Evolutionary conservation across 2,113 vertebrate species (phyloP), one percentile per base, ranked within the genome.

Genomic region (Psephotus haematonotus): DNA sequence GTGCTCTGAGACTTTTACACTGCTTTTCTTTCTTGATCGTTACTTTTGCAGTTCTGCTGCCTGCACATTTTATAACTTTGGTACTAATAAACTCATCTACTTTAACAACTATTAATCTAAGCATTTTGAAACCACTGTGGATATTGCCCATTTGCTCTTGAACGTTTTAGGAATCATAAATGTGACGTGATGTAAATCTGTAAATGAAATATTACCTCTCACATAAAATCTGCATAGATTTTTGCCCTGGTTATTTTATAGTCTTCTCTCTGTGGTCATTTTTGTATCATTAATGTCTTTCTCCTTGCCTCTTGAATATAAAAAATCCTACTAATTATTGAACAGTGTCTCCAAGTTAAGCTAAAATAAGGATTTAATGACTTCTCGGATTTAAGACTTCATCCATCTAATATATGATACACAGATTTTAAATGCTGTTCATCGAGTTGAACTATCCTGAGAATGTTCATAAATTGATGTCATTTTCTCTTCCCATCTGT

Each of bases 321-420:
- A 96, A 95, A 91, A 90, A 86, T 12, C 68, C 62, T 28, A 82
- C 84, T 96, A 91, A 90, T 94, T 91, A 80, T 80, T 88, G 71
- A 94, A 53, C 76, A 75, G n/a, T 80, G 41, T 92, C 65, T 84
- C 24, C 27, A 74, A 90, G 39, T 88, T 64, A 89, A 92, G 77
- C 59, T 71, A 95, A 95, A 93, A 88, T 83, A 85, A 90, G 62
- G 80, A 63, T 47, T 90, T 95, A 93, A 95, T 90, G 84, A 71
- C 59, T 96, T 88, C 65, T 93, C 65, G 71, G 43, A 87, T 60
- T 82, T 74, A 76, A 79, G 62, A n/a, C 78, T 84, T 95, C 74
- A 91, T 82, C 70, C 5, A 0, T 68, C 59, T 67, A 27, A 17
- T 83, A 88, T 86, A 95, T 94, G 71, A 70, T n/a, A 69, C 8